Evolutionary conservation across 2,888 invertebrate genomes (phyloP).

Genomic region (Parthenolecanium corni): DNA sequence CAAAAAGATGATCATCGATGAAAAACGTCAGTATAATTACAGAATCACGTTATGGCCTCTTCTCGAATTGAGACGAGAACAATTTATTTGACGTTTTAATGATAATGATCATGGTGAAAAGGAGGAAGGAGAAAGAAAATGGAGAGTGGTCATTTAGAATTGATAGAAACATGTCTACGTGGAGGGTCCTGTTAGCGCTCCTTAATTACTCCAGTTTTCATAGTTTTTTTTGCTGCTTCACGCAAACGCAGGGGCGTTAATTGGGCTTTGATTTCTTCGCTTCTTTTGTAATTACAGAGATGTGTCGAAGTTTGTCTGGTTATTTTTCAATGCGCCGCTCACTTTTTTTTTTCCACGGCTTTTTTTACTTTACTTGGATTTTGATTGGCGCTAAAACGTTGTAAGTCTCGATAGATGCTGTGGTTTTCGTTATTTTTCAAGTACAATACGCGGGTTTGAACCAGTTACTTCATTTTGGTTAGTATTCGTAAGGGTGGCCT

Average conservation of each 20-base stretch:
- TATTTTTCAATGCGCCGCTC: too few relatives aligned
- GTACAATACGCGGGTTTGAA: too few relatives aligned
- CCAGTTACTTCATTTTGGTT: too few relatives aligned
- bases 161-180: slow-evolving; percentile 19
- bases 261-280: slow-evolving; percentile 18
- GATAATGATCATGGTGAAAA: neutral
- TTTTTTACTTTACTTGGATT: too few relatives aligned
- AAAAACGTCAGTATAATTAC: too few relatives aligned
- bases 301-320: neutral
- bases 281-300: slow-evolving; percentile 13
- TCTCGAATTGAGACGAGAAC: slow-evolving; percentile 24
- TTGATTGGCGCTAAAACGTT: too few relatives aligned
- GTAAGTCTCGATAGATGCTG: too few relatives aligned
- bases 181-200: slow-evolving; percentile 27
- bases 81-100: slow-evolving; percentile 28
- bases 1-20: too few relatives aligned
- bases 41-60: too few relatives aligned
- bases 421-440: too few relatives aligned
- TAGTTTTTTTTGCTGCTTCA: neutral
- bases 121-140: neutral
- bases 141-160: slow-evolving; percentile 12
- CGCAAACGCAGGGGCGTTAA: slow-evolving; percentile 12
- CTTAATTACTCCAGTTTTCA: slow-evolving; percentile 23
- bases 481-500: too few relatives aligned
- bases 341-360: too few relatives aligned